phyloP scores from a whole-genome alignment of 2,888 invertebrate genomes.

The Agriopis aurantiaria region DNA sequence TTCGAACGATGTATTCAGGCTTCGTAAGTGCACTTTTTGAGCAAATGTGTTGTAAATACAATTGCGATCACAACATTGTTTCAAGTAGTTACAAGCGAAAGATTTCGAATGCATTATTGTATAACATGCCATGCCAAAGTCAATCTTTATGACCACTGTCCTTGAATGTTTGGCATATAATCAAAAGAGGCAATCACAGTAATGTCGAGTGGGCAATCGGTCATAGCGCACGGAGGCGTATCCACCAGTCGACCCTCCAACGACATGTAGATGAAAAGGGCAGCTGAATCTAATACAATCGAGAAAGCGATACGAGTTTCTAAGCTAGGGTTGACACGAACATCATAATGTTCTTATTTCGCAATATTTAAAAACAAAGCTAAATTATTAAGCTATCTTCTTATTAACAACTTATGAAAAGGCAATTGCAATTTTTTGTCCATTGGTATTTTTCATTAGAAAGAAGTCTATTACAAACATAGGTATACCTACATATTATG shows the following conservation, averaged over 20 bases:
- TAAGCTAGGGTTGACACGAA: constrained; percentile 68
- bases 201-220: constrained; percentile 44
- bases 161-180: constrained; percentile 20
- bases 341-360: constrained; percentile 1
- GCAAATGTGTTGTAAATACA: too few species aligned
- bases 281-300: constrained; percentile 87
- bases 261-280: constrained; percentile 86
- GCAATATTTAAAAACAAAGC: background rate
- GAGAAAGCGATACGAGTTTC: constrained; percentile 80
- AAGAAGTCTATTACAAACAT: too few species aligned
- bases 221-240: constrained; percentile 60
- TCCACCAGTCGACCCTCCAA: constrained; percentile 74
- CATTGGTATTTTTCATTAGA: too few species aligned
- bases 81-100: background rate
- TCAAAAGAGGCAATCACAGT: constrained; percentile 41
- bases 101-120: background rate
- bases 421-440: too few species aligned
- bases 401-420: too few species aligned
- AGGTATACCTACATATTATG: too few species aligned
- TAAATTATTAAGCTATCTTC: too few species aligned
- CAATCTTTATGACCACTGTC: background rate
- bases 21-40: too few species aligned
- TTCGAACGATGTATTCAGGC: too few species aligned
- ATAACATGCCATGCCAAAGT: background rate
- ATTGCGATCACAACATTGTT: background rate